Conservation (phyloP, 2,888 invertebrate species). For the Kuschelorhynchus macadamiae region DNA sequence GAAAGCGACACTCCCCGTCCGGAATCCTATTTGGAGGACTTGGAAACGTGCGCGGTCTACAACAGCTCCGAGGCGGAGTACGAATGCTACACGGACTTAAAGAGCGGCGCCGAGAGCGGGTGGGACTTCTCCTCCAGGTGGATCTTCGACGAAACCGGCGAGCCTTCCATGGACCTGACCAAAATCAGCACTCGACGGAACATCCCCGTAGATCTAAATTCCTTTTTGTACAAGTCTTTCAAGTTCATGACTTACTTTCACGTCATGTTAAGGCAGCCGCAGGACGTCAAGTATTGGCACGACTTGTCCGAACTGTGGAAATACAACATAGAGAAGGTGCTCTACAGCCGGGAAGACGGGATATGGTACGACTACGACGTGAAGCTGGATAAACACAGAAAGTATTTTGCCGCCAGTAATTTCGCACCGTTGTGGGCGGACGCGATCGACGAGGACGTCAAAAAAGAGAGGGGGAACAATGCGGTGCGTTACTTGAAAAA, state of each 20-base stretch:
- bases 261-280: slow-evolving; percentile 69
- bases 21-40: slow-evolving; percentile 81
- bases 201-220: slow-evolving; percentile 86
- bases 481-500: slow-evolving; percentile 72
- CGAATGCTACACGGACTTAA: slow-evolving; percentile 74
- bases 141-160: slow-evolving; percentile 75
- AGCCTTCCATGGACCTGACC: slow-evolving; percentile 68
- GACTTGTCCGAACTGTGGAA: slow-evolving; percentile 67
- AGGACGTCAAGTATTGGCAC: slow-evolving; percentile 71
- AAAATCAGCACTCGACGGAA: slow-evolving; percentile 78
- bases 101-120: slow-evolving; percentile 81
- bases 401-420: slow-evolving; percentile 80
- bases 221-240: slow-evolving; percentile 81
- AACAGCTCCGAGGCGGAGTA: slow-evolving; percentile 50
- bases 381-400: slow-evolving; percentile 70
- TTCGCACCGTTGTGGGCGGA: slow-evolving; percentile 80
- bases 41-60: slow-evolving; percentile 67
- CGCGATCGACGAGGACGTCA: slow-evolving; percentile 62
- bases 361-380: slow-evolving; percentile 82
- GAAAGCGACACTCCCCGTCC: slow-evolving; percentile 78
- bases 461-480: slow-evolving; percentile 64
- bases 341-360: slow-evolving; percentile 84
- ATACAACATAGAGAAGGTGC: slow-evolving; percentile 76
- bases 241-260: slow-evolving; percentile 75
- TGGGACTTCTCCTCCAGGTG: slow-evolving; percentile 91